Percentiles rank a stretch among this genome's conserved stretches.
Conservation (phyloP, 2,113 vertebrate species). For the Dicrurus megarhynchus region DNA sequence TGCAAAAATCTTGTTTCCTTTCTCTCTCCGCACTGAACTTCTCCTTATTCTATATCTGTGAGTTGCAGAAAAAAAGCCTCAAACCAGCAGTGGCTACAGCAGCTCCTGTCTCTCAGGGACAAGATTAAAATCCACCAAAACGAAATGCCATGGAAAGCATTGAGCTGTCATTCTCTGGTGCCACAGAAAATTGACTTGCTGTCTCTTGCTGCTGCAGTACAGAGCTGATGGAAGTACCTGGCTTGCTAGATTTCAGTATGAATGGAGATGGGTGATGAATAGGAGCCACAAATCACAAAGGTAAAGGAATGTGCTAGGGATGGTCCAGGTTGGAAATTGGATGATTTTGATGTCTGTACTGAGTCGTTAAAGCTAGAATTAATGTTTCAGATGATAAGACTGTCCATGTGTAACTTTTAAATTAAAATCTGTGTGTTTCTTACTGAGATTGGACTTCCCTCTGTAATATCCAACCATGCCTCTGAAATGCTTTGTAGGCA, state of each 20-base stretch:
- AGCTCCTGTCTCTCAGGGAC: background rate
- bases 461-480: background rate
- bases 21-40: background rate
- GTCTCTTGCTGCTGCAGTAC: background rate
- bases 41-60: background rate
- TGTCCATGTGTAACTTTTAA: background rate
- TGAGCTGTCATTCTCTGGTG: background rate
- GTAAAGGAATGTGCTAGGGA: background rate
- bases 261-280: background rate
- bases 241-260: background rate
- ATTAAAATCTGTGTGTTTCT: background rate
- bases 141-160: background rate
- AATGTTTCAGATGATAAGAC: background rate
- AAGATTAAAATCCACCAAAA: background rate
- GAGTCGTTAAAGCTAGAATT: background rate
- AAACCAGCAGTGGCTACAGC: background rate
- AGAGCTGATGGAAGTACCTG: background rate
- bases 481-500: background rate
- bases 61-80: background rate
- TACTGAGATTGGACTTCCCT: background rate
- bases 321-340: background rate
- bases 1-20: background rate
- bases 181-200: background rate
- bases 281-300: background rate
- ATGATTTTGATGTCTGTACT: background rate